Conservation (phyloP, 1,140 invertebrate species). For the Anoplolepis gracilipes region DNA sequence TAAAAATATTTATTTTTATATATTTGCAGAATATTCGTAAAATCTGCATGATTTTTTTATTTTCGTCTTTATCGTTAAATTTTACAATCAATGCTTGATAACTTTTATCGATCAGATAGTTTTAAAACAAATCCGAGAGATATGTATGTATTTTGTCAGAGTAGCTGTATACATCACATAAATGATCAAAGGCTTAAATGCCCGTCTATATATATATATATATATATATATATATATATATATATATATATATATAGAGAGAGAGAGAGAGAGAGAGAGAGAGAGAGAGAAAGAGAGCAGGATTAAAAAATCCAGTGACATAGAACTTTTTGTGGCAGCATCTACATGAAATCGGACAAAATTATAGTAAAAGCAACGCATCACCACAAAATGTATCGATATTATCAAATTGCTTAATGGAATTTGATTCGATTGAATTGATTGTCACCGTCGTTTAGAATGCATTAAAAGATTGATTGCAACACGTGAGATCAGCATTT, state of each 20-base stretch:
- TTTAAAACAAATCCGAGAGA: background rate
- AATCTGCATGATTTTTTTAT: background rate
- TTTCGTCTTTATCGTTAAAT: background rate
- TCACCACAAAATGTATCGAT: constrained; percentile 20
- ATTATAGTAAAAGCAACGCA: background rate
- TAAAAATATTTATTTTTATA: constrained; percentile 3
- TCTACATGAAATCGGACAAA: background rate
- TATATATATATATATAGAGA: too few relatives aligned
- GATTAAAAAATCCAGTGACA: background rate
- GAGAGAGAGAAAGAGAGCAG: too few relatives aligned
- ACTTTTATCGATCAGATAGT: background rate
- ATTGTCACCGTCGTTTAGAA: constrained; percentile 56
- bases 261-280: too few relatives aligned
- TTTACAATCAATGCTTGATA: background rate
- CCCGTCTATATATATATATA: background rate
- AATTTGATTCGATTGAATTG: constrained; percentile 67
- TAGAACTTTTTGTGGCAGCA: background rate
- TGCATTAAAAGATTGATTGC: constrained; percentile 49
- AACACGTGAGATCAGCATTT: constrained; percentile 60
- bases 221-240: too few relatives aligned
- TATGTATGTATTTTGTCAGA: background rate
- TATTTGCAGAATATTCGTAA: background rate
- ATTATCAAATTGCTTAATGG: constrained; percentile 55
- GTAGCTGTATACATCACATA: background rate
- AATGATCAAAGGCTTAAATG: constrained; percentile 11